A percentile compares a stretch with the other conserved stretches of the same genome.
Conservation (phyloP, 2,888 invertebrate genomes). For the Parnassius smintheus region DNA sequence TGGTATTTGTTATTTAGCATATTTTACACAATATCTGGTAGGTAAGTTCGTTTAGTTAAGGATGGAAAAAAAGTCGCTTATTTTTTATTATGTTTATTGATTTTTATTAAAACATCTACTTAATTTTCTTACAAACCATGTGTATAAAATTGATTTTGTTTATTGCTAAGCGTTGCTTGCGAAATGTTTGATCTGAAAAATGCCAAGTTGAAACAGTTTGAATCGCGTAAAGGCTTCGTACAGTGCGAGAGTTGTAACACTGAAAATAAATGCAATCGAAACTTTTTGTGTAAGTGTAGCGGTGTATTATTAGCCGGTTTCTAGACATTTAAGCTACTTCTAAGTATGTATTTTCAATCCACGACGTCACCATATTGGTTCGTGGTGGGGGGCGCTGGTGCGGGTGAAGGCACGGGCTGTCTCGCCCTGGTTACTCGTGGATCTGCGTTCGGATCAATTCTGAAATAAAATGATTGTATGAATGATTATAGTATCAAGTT, state of each 20-base stretch:
- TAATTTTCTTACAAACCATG: constrained; percentile 1
- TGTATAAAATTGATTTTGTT: constrained; percentile 22
- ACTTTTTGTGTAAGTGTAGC: not conserved
- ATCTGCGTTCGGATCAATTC: constrained; percentile 46
- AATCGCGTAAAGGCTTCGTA: too few relatives aligned
- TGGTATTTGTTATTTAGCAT: too few relatives aligned
- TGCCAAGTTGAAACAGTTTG: too few relatives aligned
- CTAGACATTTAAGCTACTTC: not conserved
- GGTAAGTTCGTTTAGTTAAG: not conserved
- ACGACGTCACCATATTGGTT: constrained; percentile 66
- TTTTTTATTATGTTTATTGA: not conserved
- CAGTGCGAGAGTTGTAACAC: too few relatives aligned
- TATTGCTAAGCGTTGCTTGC: constrained; percentile 27
- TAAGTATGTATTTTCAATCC: constrained; percentile 44
- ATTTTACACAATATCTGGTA: too few relatives aligned
- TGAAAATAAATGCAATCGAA: too few relatives aligned
- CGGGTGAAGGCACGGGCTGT: constrained; percentile 36
- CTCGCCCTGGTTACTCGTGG: constrained; percentile 37
- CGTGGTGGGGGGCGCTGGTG: constrained; percentile 40
- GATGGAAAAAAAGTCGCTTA: not conserved
- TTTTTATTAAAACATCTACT: constrained; percentile 4
- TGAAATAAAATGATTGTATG: constrained; percentile 30
- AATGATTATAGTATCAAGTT: too few relatives aligned
- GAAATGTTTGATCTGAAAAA: not conserved
- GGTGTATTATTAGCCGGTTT: constrained; percentile 1